phyloP scores from a whole-genome alignment of 2,888 invertebrate species.

The Tricholauxania praeusta region DNA sequence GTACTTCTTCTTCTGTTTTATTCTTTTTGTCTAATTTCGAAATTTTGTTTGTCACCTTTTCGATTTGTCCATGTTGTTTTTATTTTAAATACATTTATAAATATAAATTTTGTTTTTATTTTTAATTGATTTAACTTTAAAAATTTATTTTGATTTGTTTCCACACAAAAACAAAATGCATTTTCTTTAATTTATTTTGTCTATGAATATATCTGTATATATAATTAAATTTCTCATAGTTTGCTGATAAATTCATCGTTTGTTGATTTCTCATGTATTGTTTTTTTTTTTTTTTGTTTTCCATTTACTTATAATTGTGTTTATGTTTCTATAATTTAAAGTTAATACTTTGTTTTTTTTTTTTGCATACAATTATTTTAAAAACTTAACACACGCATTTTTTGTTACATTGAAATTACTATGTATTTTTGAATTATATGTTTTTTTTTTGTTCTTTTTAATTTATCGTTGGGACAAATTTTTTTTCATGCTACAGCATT shows the following conservation, averaged over 20 bases:
- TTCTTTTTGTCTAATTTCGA: background rate
- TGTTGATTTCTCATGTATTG: conserved; percentile 9
- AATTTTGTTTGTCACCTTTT: background rate
- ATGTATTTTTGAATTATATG: conserved; percentile 40
- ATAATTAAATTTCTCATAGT: conserved; percentile 3
- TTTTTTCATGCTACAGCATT: conserved; percentile 45
- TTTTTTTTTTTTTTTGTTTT: conserved; percentile 11
- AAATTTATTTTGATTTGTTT: conserved; percentile 29
- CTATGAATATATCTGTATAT: conserved; percentile 2
- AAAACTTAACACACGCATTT: conserved; percentile 48
- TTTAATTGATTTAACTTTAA: conserved; percentile 9
- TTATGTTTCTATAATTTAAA: conserved; percentile 35
- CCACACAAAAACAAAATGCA: conserved; percentile 19
- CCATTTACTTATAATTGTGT: background rate
- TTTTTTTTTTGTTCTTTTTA: conserved; percentile 50
- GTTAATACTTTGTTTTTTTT: conserved; percentile 40
- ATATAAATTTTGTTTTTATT: conserved; percentile 21
- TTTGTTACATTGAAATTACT: conserved; percentile 52
- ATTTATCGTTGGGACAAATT: conserved; percentile 66
- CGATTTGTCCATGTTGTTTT: conserved; percentile 14
- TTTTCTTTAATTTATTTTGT: background rate
- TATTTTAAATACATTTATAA: conserved; percentile 34
- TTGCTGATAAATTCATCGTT: conserved; percentile 27
- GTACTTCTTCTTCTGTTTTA: conserved; percentile 8
- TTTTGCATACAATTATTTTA: conserved; percentile 23